Conservation (phyloP, 2,888 invertebrate genomes). For the Empis livida region DNA sequence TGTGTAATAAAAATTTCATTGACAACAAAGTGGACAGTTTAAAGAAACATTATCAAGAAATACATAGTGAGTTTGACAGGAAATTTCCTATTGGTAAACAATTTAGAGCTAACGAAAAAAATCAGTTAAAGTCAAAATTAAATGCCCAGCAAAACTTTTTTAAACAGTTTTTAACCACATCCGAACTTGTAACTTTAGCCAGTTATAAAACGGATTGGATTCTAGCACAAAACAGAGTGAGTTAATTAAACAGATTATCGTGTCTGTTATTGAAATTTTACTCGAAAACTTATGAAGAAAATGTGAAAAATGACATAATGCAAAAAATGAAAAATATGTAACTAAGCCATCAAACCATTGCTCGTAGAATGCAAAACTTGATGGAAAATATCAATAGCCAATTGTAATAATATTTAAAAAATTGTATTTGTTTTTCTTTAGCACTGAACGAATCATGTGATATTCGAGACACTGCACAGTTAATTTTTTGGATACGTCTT, state of each 20-base stretch:
- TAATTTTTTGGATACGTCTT: conserved; percentile 12
- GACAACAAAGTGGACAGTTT: not conserved
- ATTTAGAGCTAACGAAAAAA: not conserved
- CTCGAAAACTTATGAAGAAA: not conserved
- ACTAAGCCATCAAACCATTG: not conserved
- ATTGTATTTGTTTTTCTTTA: conserved; percentile 3
- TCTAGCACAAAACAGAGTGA: not conserved
- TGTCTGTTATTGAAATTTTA: not conserved
- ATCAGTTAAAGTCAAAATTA: not conserved
- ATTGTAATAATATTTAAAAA: not conserved
- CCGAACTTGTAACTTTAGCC: not conserved
- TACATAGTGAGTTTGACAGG: not conserved
- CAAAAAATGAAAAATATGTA: not conserved
- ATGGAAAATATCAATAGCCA: not conserved
- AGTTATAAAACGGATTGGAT: not conserved
- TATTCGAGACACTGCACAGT: conserved; percentile 14
- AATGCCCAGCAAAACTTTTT: not conserved
- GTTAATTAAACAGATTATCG: not conserved
- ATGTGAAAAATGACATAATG: not conserved
- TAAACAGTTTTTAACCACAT: not conserved
- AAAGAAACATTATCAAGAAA: not conserved
- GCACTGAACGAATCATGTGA: conserved; percentile 17
- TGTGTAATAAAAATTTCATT: not conserved
- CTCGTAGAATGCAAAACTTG: not conserved
- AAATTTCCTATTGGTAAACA: not conserved